These are phyloP conservation scores for Artemia sinica DNA, from an alignment of 2,888 invertebrate species.

Conservation along the genomic window DNA sequence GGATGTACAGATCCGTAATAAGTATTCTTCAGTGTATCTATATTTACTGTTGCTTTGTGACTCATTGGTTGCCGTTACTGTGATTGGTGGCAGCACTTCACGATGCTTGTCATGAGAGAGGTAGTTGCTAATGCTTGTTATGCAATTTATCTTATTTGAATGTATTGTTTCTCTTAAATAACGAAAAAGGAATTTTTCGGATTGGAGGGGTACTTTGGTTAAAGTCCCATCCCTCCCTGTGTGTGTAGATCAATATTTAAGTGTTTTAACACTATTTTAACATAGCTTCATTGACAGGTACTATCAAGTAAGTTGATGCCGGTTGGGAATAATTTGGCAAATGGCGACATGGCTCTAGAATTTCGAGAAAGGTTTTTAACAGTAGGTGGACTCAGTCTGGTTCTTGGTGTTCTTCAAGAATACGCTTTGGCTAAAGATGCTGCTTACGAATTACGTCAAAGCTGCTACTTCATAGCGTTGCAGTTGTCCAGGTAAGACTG, in stretches of 20 bases:
- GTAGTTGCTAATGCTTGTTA: too few species aligned
- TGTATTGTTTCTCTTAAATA: too few species aligned
- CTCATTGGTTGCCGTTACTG: too few species aligned
- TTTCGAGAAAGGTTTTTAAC: conserved; percentile 34
- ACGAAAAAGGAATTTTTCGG: too few species aligned
- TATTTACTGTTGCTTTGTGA: too few species aligned
- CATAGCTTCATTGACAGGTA: not conserved
- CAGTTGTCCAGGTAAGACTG: conserved; percentile 32
- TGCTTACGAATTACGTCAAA: conserved; percentile 34
- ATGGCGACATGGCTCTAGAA: conserved; percentile 18
- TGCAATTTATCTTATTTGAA: too few species aligned
- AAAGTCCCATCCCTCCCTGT: not conserved
- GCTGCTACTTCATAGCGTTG: conserved; percentile 33
- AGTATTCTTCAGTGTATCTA: too few species aligned
- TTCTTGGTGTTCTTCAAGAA: conserved; percentile 33
- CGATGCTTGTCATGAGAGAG: too few species aligned
- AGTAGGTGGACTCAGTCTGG: conserved; percentile 33
- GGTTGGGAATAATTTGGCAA: not conserved
- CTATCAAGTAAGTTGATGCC: conserved; percentile 22
- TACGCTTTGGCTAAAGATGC: conserved; percentile 33
- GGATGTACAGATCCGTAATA: too few species aligned
- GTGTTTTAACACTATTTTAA: not conserved
- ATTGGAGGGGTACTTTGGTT: too few species aligned
- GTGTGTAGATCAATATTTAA: not conserved
- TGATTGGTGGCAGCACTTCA: too few species aligned